A percentile compares a stretch with the other conserved stretches of the same genome.
Conservation (phyloP, 2,797 vertebrate genomes). For the Menidia menidia region DNA sequence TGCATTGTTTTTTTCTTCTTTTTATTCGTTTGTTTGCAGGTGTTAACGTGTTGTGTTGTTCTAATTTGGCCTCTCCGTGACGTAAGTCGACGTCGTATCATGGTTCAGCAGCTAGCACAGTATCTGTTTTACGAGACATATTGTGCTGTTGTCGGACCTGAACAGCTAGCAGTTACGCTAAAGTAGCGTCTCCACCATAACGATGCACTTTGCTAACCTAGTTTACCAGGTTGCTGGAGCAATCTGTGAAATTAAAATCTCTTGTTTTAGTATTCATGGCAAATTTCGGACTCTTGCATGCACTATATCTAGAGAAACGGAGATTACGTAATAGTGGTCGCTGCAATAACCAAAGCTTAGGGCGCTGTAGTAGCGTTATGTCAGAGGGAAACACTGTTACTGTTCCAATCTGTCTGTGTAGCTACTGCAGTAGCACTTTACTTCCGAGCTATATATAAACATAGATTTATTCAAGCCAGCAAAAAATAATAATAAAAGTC, state of each 20-base stretch:
- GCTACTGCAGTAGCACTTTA: background rate
- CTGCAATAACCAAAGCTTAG: slow-evolving; percentile 19
- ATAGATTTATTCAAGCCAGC: background rate
- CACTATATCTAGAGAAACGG: slow-evolving; percentile 24
- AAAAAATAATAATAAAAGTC: background rate
- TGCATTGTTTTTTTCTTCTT: slow-evolving; percentile 1
- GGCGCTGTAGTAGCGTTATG: slow-evolving; percentile 8
- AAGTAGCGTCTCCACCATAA: slow-evolving; percentile 29
- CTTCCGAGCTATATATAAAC: background rate
- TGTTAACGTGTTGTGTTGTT: background rate
- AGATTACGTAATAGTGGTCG: slow-evolving; percentile 30
- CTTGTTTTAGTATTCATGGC: background rate
- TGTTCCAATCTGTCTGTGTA: background rate
- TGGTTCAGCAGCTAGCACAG: too few relatives aligned
- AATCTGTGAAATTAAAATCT: background rate
- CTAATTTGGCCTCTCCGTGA: background rate
- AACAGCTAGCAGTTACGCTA: slow-evolving; percentile 26
- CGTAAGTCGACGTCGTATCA: background rate
- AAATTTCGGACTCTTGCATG: slow-evolving; percentile 2
- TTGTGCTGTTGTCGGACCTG: slow-evolving; percentile 1
- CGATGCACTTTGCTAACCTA: background rate
- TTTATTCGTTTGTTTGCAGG: background rate
- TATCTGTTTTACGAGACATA: slow-evolving; percentile 3
- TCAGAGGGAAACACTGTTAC: slow-evolving; percentile 4
- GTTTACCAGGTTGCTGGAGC: background rate